Conservation (phyloP, 2,113 vertebrate species). For the Clarias magur region DNA sequence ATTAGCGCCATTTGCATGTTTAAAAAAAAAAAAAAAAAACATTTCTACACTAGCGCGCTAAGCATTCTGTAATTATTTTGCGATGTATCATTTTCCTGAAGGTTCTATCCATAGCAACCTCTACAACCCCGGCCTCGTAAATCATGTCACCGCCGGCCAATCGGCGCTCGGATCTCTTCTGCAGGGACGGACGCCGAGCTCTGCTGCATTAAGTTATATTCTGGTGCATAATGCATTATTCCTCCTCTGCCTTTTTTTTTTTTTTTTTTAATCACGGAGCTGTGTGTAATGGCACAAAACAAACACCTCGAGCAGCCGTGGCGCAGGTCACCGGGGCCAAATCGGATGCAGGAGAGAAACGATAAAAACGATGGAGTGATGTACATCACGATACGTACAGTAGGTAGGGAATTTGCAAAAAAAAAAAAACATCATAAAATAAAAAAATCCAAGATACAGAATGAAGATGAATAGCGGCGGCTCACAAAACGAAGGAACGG, state of each 20-base stretch:
- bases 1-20: conserved; percentile 57
- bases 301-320: conserved; percentile 42
- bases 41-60: conserved; percentile 5
- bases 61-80: conserved; percentile 58
- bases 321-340: conserved; percentile 22
- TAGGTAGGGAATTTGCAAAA: not conserved
- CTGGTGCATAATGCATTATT: conserved; percentile 51
- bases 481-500: not conserved
- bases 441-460: not conserved
- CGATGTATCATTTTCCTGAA: conserved; percentile 53
- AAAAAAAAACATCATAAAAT: not conserved
- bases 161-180: conserved; percentile 45
- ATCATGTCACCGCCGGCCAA: conserved; percentile 56
- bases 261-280: conserved; percentile 24
- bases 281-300: conserved; percentile 40
- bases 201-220: conserved; percentile 45
- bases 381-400: not conserved
- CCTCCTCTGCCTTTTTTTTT: not conserved
- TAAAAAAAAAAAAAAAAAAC: not conserved
- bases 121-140: conserved; percentile 48
- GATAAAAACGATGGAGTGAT: not conserved
- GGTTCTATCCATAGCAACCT: conserved; percentile 42
- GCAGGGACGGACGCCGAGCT: conserved; percentile 33
- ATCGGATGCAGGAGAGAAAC: not conserved
- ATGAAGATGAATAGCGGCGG: not conserved